Base-by-base conservation (phyloP, 2,888 invertebrate genomes). In the Drosophila subsilvestris region DNA sequence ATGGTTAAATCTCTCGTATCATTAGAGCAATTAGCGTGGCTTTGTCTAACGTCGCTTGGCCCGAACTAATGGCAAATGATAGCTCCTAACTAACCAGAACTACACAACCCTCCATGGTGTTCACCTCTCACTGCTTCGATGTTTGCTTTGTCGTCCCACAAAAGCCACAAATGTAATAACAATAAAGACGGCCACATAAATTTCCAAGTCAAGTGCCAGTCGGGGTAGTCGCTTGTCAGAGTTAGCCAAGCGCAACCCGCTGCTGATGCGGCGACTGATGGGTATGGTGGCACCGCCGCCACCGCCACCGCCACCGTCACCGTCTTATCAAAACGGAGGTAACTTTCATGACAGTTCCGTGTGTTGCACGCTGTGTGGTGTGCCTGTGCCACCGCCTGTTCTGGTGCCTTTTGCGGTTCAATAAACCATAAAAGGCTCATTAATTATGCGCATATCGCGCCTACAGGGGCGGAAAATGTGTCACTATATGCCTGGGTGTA, bases 341-440 rank as follows among this genome's bases (percentile, higher is more conserved):
- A 68, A 75, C 67, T 74, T 67, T 74, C 63, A 80, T 75, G 80
- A 74, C 75, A 73, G 81, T 77, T 76, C 80, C 72, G 67, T 78
- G 81, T 72, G 75, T 59, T 57, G 37, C n/a, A 37, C 37, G 37
- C n/a, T 37, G 14, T 37, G n/a, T 37, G 14, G 4, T 32, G n/a
- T n/a, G 37, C 37, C 60, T 17, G 25, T 54, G 56, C 42, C 18
- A 53, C 56, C 56, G 66, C 59, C 32, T 72, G 62, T 66, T 67
- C 49, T 66, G 44, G 54, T 63, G 59, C 59, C 62, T 78, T 78
- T 78, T 89, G 86, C 81, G 89, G 90, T 90, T 91, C 90, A 90
- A 90, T 90, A 90, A 90, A 91, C 90, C 91, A 90, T 90, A 91
- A 91, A 90, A 88, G 83, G 82, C 90, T 91, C 90, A 90, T 90